Base-by-base conservation (phyloP, 1,140 invertebrate species). In the Pseudachorutes palmiensis region DNA sequence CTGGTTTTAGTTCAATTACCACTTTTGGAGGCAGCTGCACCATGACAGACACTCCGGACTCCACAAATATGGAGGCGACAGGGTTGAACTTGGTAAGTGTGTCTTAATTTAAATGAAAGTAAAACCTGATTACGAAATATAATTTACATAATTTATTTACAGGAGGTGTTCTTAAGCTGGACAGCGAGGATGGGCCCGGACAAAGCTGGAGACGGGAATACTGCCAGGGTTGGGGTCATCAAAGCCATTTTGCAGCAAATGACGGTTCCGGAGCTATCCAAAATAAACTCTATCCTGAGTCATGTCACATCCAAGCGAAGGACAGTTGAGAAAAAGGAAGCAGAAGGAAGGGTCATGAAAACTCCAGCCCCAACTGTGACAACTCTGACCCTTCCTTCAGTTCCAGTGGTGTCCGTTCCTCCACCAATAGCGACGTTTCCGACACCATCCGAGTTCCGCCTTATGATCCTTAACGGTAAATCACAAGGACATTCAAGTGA, bases 331-430 rank as follows among this genome's bases (percentile, higher is more conserved):
- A 55, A 24, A 16, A 24, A 12, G 12, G 12, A 5, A 55, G 51
- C 24, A 5, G 12, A 12, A 24, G 51, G 12, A 24, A 24, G 12
- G 51, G 51, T 26, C 9, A 55, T 55, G 51, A 24, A 16, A 55
- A 55, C 51, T 55, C 51, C 51, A 55, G 51, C 51, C 24, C 36
- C 5, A 41, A 24, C 51, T 55, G 51, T 55, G 51, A 55, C 12
- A 5, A 24, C 51, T 24, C 51, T 55, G 3, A 3, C 51, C 12
- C 51, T 24, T 45, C 36, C 36, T 45, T 45, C 19, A 45, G 36
- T 9, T 19, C 9, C 36, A 45, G 9, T n/a, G n/a, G n/a, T 9
- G 19, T 45, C 36, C 9, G 9, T 19, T 45, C 36, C 36, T 45
- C 36, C 9, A 45, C 36, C 19, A 45, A n/a, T 19, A 41, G 19